These are phyloP conservation scores for Hyles euphorbiae DNA, from an alignment of 1,140 invertebrate species.

Conservation along the genomic window DNA sequence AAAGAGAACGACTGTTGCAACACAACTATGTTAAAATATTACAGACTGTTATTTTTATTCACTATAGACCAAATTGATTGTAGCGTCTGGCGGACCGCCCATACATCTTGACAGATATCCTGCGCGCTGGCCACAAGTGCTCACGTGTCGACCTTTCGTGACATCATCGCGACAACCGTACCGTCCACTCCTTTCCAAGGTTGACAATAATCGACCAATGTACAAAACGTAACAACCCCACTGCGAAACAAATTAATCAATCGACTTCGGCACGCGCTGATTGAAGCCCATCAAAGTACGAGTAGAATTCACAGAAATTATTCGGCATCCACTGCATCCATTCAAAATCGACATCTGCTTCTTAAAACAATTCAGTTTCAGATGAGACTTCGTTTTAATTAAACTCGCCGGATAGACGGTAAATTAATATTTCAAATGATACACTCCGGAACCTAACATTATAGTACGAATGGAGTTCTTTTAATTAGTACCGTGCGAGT, in stretches of 20 bases:
- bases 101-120: no score
- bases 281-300: no score
- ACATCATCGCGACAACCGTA: slow-evolving; percentile 29
- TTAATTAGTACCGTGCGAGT: no score
- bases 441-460: no score
- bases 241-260: slow-evolving; percentile 1
- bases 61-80: background rate
- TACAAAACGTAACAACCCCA: slow-evolving; percentile 11
- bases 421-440: background rate
- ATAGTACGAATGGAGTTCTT: no score
- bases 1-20: no score
- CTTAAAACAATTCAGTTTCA: slow-evolving; percentile 2
- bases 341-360: no score
- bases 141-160: slow-evolving; percentile 31
- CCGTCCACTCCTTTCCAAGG: slow-evolving; percentile 19
- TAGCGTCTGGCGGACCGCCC: no score
- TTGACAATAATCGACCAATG: slow-evolving; percentile 22
- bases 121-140: background rate
- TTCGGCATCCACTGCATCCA: no score
- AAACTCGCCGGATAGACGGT: slow-evolving; percentile 15
- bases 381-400: slow-evolving; percentile 24
- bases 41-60: background rate
- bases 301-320: no score
- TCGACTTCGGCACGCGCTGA: background rate
- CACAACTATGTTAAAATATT: no score